Evolutionary conservation across 2,113 vertebrate genomes (phyloP).

Genomic region (Oryzias celebensis): DNA sequence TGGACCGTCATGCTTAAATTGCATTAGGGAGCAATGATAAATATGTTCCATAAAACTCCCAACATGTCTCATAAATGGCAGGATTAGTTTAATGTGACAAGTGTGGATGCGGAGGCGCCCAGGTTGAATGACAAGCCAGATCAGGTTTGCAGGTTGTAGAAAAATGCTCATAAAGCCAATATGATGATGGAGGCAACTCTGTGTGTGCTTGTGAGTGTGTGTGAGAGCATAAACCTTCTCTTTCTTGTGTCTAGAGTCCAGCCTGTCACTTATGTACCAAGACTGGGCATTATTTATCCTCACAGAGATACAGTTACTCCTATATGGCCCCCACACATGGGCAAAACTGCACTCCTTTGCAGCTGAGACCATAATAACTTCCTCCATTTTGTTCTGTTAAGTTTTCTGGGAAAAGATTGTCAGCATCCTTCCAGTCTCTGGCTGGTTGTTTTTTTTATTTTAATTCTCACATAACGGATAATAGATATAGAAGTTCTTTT

Average conservation of each 20-base stretch:
- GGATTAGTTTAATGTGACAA: slow-evolving; percentile 54
- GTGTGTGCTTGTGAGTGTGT: slow-evolving; percentile 8
- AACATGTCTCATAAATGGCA: slow-evolving; percentile 42
- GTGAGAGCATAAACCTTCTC: slow-evolving; percentile 19
- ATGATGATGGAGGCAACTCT: slow-evolving; percentile 36
- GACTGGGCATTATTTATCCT: slow-evolving; percentile 65
- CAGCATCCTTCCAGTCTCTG: neutral
- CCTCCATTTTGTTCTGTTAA: slow-evolving; percentile 21
- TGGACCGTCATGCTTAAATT: slow-evolving; percentile 40
- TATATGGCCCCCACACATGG: slow-evolving; percentile 41
- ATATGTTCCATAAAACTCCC: slow-evolving; percentile 50
- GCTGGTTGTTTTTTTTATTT: slow-evolving; percentile 4
- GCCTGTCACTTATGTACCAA: slow-evolving; percentile 50
- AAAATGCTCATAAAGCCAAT: slow-evolving; percentile 17
- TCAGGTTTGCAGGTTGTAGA: slow-evolving; percentile 13
- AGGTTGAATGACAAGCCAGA: neutral
- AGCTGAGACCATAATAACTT: slow-evolving; percentile 52
- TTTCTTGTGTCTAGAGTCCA: slow-evolving; percentile 33
- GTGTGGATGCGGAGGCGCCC: slow-evolving; percentile 25
- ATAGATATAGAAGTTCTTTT: slow-evolving; percentile 5
- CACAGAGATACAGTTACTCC: slow-evolving; percentile 46
- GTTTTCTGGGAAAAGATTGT: slow-evolving; percentile 15
- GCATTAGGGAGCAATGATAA: slow-evolving; percentile 37
- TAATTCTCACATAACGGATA: slow-evolving; percentile 49
- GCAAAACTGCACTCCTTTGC: slow-evolving; percentile 67